Evolutionary conservation across 1,140 invertebrate genomes (phyloP).

Genomic region (Drosophila pruinosa): DNA sequence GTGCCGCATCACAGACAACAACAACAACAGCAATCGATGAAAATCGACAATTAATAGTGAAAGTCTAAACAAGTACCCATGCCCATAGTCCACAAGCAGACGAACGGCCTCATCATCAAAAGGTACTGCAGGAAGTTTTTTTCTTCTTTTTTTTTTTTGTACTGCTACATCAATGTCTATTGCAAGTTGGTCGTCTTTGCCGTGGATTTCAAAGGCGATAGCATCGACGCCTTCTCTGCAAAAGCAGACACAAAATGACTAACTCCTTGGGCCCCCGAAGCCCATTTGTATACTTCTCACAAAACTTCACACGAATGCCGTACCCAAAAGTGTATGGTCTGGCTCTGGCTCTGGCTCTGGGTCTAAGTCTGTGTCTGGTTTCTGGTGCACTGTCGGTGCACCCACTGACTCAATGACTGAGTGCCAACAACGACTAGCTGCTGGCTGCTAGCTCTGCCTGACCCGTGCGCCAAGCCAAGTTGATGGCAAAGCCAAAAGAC

Average conservation of each 20-base stretch:
- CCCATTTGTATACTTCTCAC: constrained; percentile 80
- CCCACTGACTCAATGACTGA: constrained; percentile 81
- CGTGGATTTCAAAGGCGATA: constrained; percentile 79
- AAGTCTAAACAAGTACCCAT: constrained; percentile 64
- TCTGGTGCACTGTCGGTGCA: constrained; percentile 49
- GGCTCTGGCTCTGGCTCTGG: background rate
- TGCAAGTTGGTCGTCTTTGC: constrained; percentile 60
- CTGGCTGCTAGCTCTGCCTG: constrained; percentile 17
- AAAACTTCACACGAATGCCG: constrained; percentile 74
- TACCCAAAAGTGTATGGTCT: constrained; percentile 15
- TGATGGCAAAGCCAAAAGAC: background rate
- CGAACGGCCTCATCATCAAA: constrained; percentile 56
- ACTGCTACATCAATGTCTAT: constrained; percentile 59
- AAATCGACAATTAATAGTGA: constrained; percentile 81
- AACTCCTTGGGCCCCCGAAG: constrained; percentile 71
- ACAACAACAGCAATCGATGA: constrained; percentile 61
- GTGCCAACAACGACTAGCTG: constrained; percentile 47
- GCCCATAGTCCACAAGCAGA: constrained; percentile 22
- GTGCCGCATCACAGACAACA: constrained; percentile 40
- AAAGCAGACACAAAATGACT: constrained; percentile 56
- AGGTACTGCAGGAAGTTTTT: constrained; percentile 72
- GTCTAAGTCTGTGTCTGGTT: constrained; percentile 6
- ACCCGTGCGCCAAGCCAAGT: constrained; percentile 32
- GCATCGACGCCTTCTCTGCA: constrained; percentile 69
- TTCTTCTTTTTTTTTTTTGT: constrained; percentile 2